These are phyloP conservation scores for Parambassis ranga DNA, from an alignment of 2,797 vertebrate genomes.

Conservation along the genomic window DNA sequence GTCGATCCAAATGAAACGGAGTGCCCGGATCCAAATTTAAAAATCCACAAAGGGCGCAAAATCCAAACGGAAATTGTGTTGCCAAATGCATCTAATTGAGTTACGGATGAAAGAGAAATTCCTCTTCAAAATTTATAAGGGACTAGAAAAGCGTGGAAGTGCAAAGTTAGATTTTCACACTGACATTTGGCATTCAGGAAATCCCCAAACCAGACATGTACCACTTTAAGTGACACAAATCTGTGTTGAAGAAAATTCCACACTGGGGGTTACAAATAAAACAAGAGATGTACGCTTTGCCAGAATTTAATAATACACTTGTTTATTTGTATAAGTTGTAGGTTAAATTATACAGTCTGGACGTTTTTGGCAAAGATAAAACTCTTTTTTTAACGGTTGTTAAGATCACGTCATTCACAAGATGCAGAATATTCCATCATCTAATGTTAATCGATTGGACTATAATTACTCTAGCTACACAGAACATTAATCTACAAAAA, in stretches of 20 bases:
- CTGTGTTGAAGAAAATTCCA: neutral
- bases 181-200: conserved; percentile 11
- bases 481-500: too few species aligned
- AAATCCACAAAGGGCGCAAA: conserved; percentile 52
- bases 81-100: conserved; percentile 18
- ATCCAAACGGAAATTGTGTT: conserved; percentile 48
- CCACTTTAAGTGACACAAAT: neutral
- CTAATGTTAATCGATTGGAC: too few species aligned
- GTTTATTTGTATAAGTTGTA: conserved; percentile 28
- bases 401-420: too few species aligned
- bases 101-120: neutral
- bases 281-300: conserved; percentile 7
- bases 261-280: conserved; percentile 13
- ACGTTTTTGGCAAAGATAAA: too few species aligned
- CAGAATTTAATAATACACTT: conserved; percentile 25
- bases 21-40: conserved; percentile 52
- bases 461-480: neutral
- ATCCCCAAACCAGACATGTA: neutral
- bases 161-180: neutral
- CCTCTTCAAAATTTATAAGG: neutral
- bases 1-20: conserved; percentile 66
- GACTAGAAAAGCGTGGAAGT: neutral
- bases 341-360: neutral
- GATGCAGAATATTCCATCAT: too few species aligned
- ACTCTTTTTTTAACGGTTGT: too few species aligned